Conservation (phyloP, 1,140 invertebrate species). For the Ptiloglossa arizonensis region DNA sequence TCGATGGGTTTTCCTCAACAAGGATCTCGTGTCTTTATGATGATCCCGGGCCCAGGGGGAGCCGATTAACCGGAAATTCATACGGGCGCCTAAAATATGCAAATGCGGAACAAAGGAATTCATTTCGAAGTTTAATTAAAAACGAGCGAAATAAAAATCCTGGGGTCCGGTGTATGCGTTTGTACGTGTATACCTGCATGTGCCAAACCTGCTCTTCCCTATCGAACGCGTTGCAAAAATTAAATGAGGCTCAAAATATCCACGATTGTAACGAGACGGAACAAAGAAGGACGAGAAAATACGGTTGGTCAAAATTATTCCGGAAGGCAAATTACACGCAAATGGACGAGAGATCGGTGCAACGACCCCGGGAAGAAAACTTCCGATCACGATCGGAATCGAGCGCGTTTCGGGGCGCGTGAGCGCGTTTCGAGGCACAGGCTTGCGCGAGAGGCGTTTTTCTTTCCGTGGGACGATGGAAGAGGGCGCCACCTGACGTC, state of each 20-base stretch:
- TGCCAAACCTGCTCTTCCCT: not conserved
- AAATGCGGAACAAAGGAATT: constrained; percentile 43
- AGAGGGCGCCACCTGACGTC: constrained; percentile 61
- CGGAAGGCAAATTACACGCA: constrained; percentile 5
- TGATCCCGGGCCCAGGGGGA: not conserved
- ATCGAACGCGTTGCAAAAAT: constrained; percentile 8
- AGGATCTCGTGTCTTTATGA: constrained; percentile 13
- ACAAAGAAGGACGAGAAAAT: too few relatives aligned
- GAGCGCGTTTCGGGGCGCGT: too few relatives aligned
- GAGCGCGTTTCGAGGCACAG: too few relatives aligned
- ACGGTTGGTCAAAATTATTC: constrained; percentile 10
- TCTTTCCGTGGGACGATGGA: too few relatives aligned
- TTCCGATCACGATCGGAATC: constrained; percentile 10
- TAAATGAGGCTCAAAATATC: constrained; percentile 28
- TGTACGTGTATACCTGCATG: too few relatives aligned
- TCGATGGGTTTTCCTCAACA: not conserved
- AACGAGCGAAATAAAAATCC: constrained; percentile 8
- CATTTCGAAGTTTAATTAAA: constrained; percentile 44
- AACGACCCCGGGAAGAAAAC: constrained; percentile 16
- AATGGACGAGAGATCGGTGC: not conserved
- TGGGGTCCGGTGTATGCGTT: not conserved
- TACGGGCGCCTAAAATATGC: constrained; percentile 25
- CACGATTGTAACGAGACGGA: not conserved
- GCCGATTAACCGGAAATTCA: constrained; percentile 36
- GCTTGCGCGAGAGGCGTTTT: too few relatives aligned